These are phyloP conservation scores for Agrilus biguttatus DNA, from an alignment of 2,888 invertebrate genomes.

Conservation along the genomic window DNA sequence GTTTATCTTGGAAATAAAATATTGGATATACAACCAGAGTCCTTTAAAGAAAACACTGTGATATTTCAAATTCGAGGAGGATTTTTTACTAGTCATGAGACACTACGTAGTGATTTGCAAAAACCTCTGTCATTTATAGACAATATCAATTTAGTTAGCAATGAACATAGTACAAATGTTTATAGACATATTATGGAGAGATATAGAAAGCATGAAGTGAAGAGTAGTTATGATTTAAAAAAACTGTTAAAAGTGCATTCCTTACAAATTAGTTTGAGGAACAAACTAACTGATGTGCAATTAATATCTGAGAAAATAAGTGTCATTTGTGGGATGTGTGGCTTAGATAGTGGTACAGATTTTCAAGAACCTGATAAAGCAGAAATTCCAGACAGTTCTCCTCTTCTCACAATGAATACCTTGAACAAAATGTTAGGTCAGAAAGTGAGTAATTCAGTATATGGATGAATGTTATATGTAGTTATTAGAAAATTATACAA, in stretches of 20 bases:
- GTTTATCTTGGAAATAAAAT: slow-evolving; percentile 58
- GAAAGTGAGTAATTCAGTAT: slow-evolving; percentile 1
- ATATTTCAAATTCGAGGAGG: slow-evolving; percentile 83
- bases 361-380: slow-evolving; percentile 11
- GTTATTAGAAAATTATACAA: too few relatives aligned
- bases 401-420: slow-evolving; percentile 29
- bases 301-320: slow-evolving; percentile 31
- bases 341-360: slow-evolving; percentile 5
- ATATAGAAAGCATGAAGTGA: slow-evolving; percentile 46
- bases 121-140: slow-evolving; percentile 22
- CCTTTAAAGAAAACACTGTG: slow-evolving; percentile 56
- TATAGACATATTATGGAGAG: slow-evolving; percentile 32
- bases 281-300: slow-evolving; percentile 47
- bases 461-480: too few relatives aligned
- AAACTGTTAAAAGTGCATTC: slow-evolving; percentile 56
- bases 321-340: slow-evolving; percentile 14
- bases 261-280: slow-evolving; percentile 57
- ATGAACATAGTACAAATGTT: slow-evolving; percentile 17
- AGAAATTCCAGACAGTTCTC: slow-evolving; percentile 22
- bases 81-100: slow-evolving; percentile 53
- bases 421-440: slow-evolving; percentile 29
- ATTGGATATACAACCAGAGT: slow-evolving; percentile 47
- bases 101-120: slow-evolving; percentile 24
- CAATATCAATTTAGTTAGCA: slow-evolving; percentile 22
- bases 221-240: slow-evolving; percentile 56